Evolutionary conservation across 1,140 invertebrate species (phyloP).

Genomic region (Zaprionus camerounensis): DNA sequence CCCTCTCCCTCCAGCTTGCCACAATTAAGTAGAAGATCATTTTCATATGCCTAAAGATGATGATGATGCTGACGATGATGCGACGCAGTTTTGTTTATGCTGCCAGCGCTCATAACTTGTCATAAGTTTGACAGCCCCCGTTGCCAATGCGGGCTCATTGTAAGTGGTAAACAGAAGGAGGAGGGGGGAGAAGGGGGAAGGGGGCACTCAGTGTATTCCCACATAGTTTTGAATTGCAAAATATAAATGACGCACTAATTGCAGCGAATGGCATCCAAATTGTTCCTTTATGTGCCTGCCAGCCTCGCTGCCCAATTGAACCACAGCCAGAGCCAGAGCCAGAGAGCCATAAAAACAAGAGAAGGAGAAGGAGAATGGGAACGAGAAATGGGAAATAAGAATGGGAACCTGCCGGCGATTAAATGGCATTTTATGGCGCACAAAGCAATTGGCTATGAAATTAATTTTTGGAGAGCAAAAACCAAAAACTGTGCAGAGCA

Average conservation of each 20-base stretch:
- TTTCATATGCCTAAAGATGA: conserved; percentile 53
- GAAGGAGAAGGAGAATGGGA: conserved; percentile 12
- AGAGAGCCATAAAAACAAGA: conserved; percentile 56
- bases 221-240: conserved; percentile 78
- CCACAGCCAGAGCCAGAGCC: not conserved
- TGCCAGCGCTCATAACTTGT: conserved; percentile 79
- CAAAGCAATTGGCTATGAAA: conserved; percentile 79
- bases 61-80: not conserved
- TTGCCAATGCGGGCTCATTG: conserved; percentile 67
- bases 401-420: conserved; percentile 37
- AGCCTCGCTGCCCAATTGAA: conserved; percentile 59
- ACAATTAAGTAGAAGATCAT: conserved; percentile 50
- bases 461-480: conserved; percentile 74
- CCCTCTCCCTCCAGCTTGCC: not conserved
- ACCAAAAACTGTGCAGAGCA: conserved; percentile 18
- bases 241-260: conserved; percentile 81
- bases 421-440: conserved; percentile 68
- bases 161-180: conserved; percentile 7
- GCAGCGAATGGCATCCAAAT: conserved; percentile 55
- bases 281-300: conserved; percentile 37
- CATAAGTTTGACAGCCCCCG: conserved; percentile 73
- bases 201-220: conserved; percentile 45
- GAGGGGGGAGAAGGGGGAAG: conserved; percentile 22
- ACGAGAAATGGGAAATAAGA: not conserved
- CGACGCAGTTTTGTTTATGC: conserved; percentile 66